phyloP scores from a whole-genome alignment of 2,113 vertebrate species.

The Rostratula benghalensis region DNA sequence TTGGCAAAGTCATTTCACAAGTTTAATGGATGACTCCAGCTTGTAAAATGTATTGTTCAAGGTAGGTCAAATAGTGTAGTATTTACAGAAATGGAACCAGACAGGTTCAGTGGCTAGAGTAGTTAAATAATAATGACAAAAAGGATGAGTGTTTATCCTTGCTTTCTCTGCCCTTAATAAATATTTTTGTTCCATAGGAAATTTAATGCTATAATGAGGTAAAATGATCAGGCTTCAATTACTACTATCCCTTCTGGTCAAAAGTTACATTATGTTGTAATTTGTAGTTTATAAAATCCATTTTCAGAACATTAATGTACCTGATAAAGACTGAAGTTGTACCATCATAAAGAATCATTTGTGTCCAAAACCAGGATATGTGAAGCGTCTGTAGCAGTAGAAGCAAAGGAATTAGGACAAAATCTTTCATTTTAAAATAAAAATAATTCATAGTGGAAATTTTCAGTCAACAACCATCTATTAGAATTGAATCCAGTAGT shows the following conservation, averaged over 20 bases:
- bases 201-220: background rate
- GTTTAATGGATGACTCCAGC: slow-evolving; percentile 26
- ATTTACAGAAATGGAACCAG: slow-evolving; percentile 44
- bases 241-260: background rate
- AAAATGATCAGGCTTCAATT: slow-evolving; percentile 33
- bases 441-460: background rate
- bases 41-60: slow-evolving; percentile 39
- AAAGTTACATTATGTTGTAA: background rate
- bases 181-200: background rate
- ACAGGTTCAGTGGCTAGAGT: slow-evolving; percentile 9
- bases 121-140: slow-evolving; percentile 48
- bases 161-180: background rate
- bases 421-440: background rate
- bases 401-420: background rate
- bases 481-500: background rate
- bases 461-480: background rate
- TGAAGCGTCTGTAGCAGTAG: background rate
- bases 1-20: slow-evolving; percentile 49
- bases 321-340: background rate
- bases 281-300: slow-evolving; percentile 9
- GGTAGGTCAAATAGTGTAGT: background rate
- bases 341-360: background rate
- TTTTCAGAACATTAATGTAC: slow-evolving; percentile 1
- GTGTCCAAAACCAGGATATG: background rate
- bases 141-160: slow-evolving; percentile 4